Evolutionary conservation across 2,797 vertebrate genomes (phyloP), one percentile per base, ranked within the genome.

Genomic region (Myotis daubentonii): DNA sequence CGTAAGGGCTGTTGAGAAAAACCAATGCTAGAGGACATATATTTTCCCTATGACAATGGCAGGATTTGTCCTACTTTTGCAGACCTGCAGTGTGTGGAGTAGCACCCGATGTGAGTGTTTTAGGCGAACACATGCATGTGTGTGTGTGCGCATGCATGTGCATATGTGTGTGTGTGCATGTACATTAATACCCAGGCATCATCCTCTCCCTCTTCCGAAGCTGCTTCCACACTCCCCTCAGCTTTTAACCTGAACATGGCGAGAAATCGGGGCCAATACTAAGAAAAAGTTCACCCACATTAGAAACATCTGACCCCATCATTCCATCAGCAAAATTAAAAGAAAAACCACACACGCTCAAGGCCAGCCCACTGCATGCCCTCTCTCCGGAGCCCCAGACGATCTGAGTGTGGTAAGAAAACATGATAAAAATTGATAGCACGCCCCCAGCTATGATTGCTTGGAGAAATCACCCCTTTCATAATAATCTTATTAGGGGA

Each of bases 391-490:
- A 94, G 93, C 79, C 74, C 66, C 20, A 33, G 79, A 15, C 76
- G 53, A 93, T 57, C 86, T 83, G 36, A 51, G 36, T 19, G 82
- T 57, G 68, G 80, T 55, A 95, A 96, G 78, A 86, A 2, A 38
- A 93, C 10, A 19, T 96, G 94, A 97, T 94, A 95, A 96, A 95
- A 88, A 91, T 94, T 95, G 97, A 97, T 96, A 97, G 95, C 75
- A 44, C 30, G 17, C 55, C 95, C 88, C 66, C 91, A 71, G 33
- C 81, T 97, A 91, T 28, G 70, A 96, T 84, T 93, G 95, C 88
- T 93, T 85, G 93, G 97, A 98, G 97, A 95, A 98, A 98, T 96
- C 93, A 96, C 96, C 95, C 96, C 94, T 97, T 97, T 96, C 97
- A 47, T 97, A 97, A 97, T 97, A 96, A 98, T 98, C 97, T 96